Base-by-base conservation (phyloP, 2,888 invertebrate genomes). In the Neoaliturus tenellus region DNA sequence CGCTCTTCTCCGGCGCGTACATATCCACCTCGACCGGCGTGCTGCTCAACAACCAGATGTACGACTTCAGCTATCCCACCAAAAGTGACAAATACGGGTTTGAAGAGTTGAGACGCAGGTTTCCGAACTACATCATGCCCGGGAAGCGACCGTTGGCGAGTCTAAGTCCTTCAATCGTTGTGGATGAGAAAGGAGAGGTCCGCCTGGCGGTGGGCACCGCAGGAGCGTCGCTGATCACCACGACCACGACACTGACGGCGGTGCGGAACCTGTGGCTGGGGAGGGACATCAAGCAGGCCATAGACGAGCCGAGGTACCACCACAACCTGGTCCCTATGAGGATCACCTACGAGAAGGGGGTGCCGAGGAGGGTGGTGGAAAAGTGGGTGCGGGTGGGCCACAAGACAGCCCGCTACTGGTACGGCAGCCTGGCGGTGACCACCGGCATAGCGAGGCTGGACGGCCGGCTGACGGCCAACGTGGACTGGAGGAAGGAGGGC, bases 21-120 rank as follows among this genome's bases (percentile, higher is more conserved):
- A 93, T 95, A 5, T 97, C 98, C 0, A 91, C 91, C 33, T 94
- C 94, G 81, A 97, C 97, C 0, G 99, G 98, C 0, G 96, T 99
- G 28, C 92, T 99, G 20, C 95, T 97, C 90, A 99, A 99, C 90
- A 96, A 98, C 90, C 96, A 97, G 86, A 98, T 99, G 97, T 97
- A 98, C 87, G 99, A 99, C 89, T 99, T 99, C 90, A 96, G 97
- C 0, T 94, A 95, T 0, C 95, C 96, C 0, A 94, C 95, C 73
- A 96, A 96, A 0, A 96, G 97, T 0, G 94, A 95, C 0, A n/a
- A n/a, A n/a, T n/a, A n/a, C n/a, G n/a, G n/a, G n/a, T n/a, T n/a
- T n/a, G n/a, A n/a, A n/a, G n/a, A n/a, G n/a, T n/a, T n/a, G n/a
- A n/a, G n/a, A n/a, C n/a, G n/a, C n/a, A n/a, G n/a, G n/a, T n/a